Evolutionary conservation across 2,113 vertebrate species (phyloP), one percentile per base, ranked within the genome.

Genomic region (human (Homo sapiens)): DNA sequence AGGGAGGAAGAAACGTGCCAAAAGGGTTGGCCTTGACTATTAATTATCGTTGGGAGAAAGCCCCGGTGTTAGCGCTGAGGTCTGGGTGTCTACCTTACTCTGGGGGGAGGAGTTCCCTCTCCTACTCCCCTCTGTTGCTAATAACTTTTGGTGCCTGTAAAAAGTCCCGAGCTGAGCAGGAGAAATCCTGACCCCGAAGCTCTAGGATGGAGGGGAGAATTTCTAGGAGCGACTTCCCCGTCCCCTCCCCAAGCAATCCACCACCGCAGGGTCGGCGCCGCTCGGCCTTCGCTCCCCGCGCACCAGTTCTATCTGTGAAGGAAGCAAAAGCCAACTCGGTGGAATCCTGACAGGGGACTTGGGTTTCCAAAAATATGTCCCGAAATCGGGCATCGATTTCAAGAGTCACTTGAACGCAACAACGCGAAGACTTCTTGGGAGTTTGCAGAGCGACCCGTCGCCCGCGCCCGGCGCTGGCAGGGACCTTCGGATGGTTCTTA

Each of bases 21-120:
- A 76, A 79, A 93, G 91, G 97, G 81, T 70, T 96, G 97, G 95
- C 92, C 96, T 70, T 80, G 95, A 81, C 95, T 88, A 73, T 97
- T 97, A 64, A 95, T 94, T 92, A 84, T 52, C 72, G 25, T 8
- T 38, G n/a, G 79, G 90, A 89, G 70, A 81, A 88, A 89, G 93
- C 72, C 85, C 14, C 7, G 87, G 43, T 59, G 85, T 61, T n/a
- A 35, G 73, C 38, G 82, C 61, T 61, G 90, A 79, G 68, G 89
- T 61, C 93, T 59, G 92, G 96, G 90, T 23, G 83, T 79, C 95
- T 73, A 85, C 95, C 97, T 90, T 81, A 25, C 92, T 83, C 27
- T n/a, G 73, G n/a, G 92, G 94, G 97, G 94, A 72, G 96, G 97
- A 87, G 95, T 96, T 83, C 89, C 30, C 91, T 8, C 79, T 70